These are phyloP conservation scores for Micronycteris hirsuta DNA, from an alignment of 2,113 vertebrate species.

Conservation along the genomic window DNA sequence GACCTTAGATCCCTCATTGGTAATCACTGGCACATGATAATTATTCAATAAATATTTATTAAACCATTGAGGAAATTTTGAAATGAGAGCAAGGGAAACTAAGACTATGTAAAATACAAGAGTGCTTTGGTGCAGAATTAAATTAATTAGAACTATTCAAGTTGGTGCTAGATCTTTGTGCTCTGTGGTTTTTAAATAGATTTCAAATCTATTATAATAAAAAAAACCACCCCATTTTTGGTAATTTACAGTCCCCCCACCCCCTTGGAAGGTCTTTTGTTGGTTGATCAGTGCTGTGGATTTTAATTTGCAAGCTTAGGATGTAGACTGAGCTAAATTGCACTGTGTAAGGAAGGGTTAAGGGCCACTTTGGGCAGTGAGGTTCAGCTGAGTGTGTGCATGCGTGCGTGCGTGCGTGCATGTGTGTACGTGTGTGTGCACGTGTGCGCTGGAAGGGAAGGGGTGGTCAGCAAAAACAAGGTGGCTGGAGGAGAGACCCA, in stretches of 20 bases:
- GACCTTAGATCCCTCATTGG: neutral
- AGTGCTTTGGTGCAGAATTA: neutral
- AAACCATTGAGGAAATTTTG: neutral
- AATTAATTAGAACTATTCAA: neutral
- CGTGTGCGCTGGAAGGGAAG: neutral
- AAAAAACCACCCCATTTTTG: neutral
- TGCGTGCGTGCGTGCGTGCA: too few relatives aligned
- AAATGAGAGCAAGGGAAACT: neutral
- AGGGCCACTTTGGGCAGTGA: neutral
- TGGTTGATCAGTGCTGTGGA: neutral
- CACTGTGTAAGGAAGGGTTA: neutral
- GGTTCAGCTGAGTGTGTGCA: neutral
- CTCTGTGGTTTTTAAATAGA: neutral
- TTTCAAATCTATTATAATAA: constrained; percentile 19
- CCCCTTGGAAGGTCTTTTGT: neutral
- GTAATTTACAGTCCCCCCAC: neutral
- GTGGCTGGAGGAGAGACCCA: neutral
- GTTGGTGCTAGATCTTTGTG: neutral
- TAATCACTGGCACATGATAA: neutral
- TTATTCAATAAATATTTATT: constrained; percentile 9
- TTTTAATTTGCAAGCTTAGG: constrained; percentile 38
- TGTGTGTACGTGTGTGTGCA: too few relatives aligned
- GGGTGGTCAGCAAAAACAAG: neutral
- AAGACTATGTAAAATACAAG: neutral
- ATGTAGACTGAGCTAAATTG: neutral